Evolutionary conservation across 2,113 vertebrate species (phyloP).

Genomic region (Ochotona curzoniae): DNA sequence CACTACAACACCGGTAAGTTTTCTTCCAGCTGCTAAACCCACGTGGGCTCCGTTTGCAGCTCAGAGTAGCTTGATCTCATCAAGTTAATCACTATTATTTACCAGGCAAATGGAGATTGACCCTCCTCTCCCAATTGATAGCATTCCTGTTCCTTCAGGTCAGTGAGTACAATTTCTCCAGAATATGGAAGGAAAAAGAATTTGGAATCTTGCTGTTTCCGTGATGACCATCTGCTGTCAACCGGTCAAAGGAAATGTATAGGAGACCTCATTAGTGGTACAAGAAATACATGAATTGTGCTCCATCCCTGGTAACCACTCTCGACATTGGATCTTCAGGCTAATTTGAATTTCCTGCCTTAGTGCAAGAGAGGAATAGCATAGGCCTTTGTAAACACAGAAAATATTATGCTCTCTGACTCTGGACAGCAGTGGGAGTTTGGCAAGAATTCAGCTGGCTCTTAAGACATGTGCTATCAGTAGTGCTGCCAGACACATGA

Average conservation of each 20-base stretch:
- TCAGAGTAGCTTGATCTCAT: neutral
- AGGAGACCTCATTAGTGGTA: neutral
- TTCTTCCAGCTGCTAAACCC: conserved; percentile 12
- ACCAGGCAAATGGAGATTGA: conserved; percentile 5
- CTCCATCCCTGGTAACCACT: too few species aligned
- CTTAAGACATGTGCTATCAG: too few species aligned
- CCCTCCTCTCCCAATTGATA: neutral
- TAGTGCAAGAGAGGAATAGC: too few species aligned
- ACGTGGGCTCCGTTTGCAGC: neutral
- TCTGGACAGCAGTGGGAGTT: too few species aligned
- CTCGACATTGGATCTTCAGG: too few species aligned
- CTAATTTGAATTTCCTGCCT: too few species aligned
- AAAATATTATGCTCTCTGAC: too few species aligned
- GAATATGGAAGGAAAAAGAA: neutral
- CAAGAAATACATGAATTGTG: too few species aligned
- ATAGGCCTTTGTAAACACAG: too few species aligned
- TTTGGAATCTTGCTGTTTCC: neutral
- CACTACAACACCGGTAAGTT: conserved; percentile 97
- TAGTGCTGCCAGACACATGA: too few species aligned
- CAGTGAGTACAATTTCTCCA: neutral
- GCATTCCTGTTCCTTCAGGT: neutral
- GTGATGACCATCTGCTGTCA: neutral
- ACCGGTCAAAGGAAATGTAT: conserved; percentile 5
- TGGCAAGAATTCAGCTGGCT: too few species aligned
- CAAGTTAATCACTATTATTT: neutral